Base-by-base conservation (phyloP, 1,140 invertebrate species). In the Panagrolaimus sp. region DNA sequence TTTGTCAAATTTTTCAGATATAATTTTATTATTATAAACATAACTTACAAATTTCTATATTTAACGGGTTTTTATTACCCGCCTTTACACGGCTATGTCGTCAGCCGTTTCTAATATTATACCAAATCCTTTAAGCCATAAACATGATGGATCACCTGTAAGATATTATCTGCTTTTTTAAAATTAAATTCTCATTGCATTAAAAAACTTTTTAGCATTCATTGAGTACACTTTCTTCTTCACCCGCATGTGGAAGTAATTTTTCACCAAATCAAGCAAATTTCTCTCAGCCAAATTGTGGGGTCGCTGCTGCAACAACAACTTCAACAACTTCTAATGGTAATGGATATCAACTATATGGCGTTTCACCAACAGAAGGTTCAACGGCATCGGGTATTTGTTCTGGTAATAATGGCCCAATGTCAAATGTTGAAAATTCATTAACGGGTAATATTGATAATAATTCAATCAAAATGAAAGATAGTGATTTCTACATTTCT, bases 121-220 rank as follows among this genome's bases (percentile, higher is more conserved):
- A 28, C 21, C 52, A 21, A 58, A 58, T 28, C 52, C 52, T 58
- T 58, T 58, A 28, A 58, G 52, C 28, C 52, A 58, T 58, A 58
- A 58, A 58, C 52, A 58, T 17, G 52, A 58, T 26, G 52, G 52
- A 28, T 58, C 52, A 26, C 52, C 52, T 58, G 52, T 58, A 58
- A 58, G 52, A 26, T 58, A 26, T 58, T 58, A 28, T 26, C 10
- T 10, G 3, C 15, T 48, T 48, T 48, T 48, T 4, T 48, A 24
- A 21, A 58, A 4, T 4, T 17, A n/a, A 58, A 21, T 58, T 2
- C 15, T 12, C 52, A 21, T 26, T 7, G 48, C 15, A 9, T n/a
- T n/a, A 38, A 38, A 38, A 38, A 4, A 2, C 52, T 21, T 58
- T 58, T 58, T 28, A 58, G 52, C 52, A 58, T 58, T 58, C 52